Base-by-base conservation (phyloP, 2,888 invertebrate species). In the Poecilobothrus nobilitatus region DNA sequence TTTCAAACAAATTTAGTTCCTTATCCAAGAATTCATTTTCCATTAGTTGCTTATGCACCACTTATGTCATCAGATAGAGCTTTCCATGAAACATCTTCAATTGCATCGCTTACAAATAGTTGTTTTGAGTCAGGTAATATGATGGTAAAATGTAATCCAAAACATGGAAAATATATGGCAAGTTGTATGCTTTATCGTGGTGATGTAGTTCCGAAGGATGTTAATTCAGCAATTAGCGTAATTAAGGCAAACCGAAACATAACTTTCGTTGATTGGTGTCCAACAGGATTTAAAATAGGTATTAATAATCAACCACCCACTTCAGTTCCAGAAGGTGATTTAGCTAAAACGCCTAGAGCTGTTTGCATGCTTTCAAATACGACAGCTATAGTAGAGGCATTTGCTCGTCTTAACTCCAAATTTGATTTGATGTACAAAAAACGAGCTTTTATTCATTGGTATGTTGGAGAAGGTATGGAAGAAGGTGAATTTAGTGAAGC, bases 261-360 rank as follows among this genome's bases (percentile, higher is more conserved):
- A 68, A 88, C 91, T 72, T 97, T 97, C 77, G 95, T 95, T n/a
- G 94, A 95, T 77, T 95, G 94, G 94, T 93, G 94, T 79, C 95
- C 95, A 2, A 95, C 95, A 9, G 95, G 95, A 0, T 95, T 95
- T 78, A 94, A 94, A 84, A 90, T 90, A 34, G 91, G 92, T 72
- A 91, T 92, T 76, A 92, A 92, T 83, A 91, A 91, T 83, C 91
- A 93, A 81, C 89, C 91, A 22, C 94, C 95, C 0, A 89, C 89
- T 1, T 88, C 89, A 69, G 90, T 91, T 67, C 87, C 87, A 20
- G 89, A 89, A 22, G 91, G 91, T 0, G 92, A 92, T 81, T 83
- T 92, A 76, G 93, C 94, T 71, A 88, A 88, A 77, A 91, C 93
- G 67, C 89, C 91, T 74, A 87, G 95, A 72, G 94, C 95, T 61